Evolutionary conservation across 2,888 invertebrate species (phyloP), one percentile per base, ranked within the genome.

Genomic region (Limenitis camilla): DNA sequence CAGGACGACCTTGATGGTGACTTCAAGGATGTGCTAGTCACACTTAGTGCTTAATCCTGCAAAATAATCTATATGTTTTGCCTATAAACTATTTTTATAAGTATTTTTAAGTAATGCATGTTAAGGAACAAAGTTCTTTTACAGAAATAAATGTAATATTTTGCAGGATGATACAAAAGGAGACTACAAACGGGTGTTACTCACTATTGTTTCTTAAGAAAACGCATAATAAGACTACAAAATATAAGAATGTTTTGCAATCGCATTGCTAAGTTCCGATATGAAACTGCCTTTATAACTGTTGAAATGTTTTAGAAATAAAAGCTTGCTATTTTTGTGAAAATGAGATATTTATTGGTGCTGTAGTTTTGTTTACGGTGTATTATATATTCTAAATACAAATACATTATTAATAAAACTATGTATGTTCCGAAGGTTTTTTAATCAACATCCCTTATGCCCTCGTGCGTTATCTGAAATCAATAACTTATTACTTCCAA

Each of bases 1-100:
- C 90, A 92, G 91, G 91, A 90, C 65, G 92, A 92, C 81, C 83
- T 91, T 67, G 88, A 88, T 61, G 92, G 92, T 68, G 92, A 93
- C 85, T 92, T 91, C 88, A 88, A 86, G 81, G 85, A 90, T 78
- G 88, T 90, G 68, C 88, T 93, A 81, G 88, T 91, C 69, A 87
- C 89, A 69, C 81, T 91, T 68, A 78, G 88, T 71, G 83, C 79
- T 74, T 88, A 87, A 76, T 75, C 77, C 81, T 78, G 79, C 80
- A 75, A 78, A 76, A 74, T 75, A 67, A 63, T 63, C 68, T 61
- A 58, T 53, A 53, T 57, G 56, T 50, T 56, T 58, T 57, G 53
- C 56, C 52, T 51, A 56, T 6, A 36, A 53, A 44, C 69, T 71
- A 66, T 73, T 69, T 74, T 74, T 72, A 68, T 57, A 60, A 69